Base-by-base conservation (phyloP, 2,888 invertebrate species). In the Erannis defoliaria region DNA sequence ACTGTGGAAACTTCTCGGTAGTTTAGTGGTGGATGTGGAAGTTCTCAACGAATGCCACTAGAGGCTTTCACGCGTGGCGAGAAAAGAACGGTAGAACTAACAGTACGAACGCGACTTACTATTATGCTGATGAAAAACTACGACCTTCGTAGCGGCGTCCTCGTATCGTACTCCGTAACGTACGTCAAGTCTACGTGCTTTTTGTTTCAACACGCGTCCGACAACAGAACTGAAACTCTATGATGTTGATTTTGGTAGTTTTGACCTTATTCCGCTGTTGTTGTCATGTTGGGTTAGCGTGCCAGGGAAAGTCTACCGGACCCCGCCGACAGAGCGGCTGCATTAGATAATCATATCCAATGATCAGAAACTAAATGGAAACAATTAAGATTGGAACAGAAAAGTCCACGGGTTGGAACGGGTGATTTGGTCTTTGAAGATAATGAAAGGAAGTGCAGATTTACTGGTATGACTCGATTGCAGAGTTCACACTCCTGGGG, bases 151-250 rank as follows among this genome's bases (percentile, higher is more conserved):
- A 5, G 23, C 14, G n/a, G 12, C 10, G 1, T 23, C 21, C n/a
- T n/a, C n/a, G n/a, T n/a, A n/a, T n/a, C n/a, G n/a, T 16, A 43
- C 29, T 56, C 46, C 45, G 46, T 35, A 42, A 16, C 16, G 0
- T 21, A 51, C 40, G 51, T n/a, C 23, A 37, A 38, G 37, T 26
- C 35, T 35, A 55, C 57, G 57, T 58, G 51, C 50, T 29, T 14
- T 31, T 51, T 43, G 43, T 35, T 48, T 18, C 57, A 58, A 58
- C 57, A 51, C 21, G 26, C 10, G 19, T 5, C 12, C 16, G 2
- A 19, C 12, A 51, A 51, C 51, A 37, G 5, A 19, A 19, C 35
- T 10, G 8, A 6, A 14, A 51, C 5, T n/a, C 10, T 6, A 29
- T 18, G 18, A 26, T 26, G 40, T 51, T 18, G 16, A 37, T 10